phyloP scores from a whole-genome alignment of 2,888 invertebrate species.

The Agonopterix alstromeriana region DNA sequence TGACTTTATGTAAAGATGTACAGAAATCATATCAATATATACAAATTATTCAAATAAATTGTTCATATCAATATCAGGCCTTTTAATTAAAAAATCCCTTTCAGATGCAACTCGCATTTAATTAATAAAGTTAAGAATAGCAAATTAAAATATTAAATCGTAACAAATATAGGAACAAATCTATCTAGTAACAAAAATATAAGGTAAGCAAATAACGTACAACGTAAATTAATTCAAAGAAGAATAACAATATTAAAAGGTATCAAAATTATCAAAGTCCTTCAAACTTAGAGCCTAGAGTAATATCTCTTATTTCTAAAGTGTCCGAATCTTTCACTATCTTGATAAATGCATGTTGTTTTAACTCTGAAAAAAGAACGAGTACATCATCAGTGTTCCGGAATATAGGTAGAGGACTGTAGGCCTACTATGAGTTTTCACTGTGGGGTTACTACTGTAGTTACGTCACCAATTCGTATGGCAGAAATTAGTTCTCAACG shows the following conservation, averaged over 20 bases:
- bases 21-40: slow-evolving; percentile 75
- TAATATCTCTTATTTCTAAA: slow-evolving; percentile 41
- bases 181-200: too few species aligned
- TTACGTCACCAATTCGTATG: too few species aligned
- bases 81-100: slow-evolving; percentile 22
- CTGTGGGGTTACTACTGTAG: too few species aligned
- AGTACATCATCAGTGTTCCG: neutral
- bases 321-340: slow-evolving; percentile 38
- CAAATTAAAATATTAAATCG: neutral
- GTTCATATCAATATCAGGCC: slow-evolving; percentile 56
- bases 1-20: slow-evolving; percentile 64
- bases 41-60: slow-evolving; percentile 74
- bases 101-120: neutral
- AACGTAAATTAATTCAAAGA: too few species aligned
- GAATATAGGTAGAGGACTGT: too few species aligned
- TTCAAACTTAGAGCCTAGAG: slow-evolving; percentile 36
- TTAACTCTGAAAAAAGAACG: slow-evolving; percentile 48
- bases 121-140: slow-evolving; percentile 7
- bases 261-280: neutral
- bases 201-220: too few species aligned
- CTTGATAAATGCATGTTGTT: slow-evolving; percentile 46
- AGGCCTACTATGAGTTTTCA: too few species aligned
- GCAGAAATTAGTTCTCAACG: too few species aligned
- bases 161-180: too few species aligned
- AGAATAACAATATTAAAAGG: neutral